These are phyloP conservation scores for Agriopis marginaria DNA, from an alignment of 2,888 invertebrate genomes.

Conservation along the genomic window DNA sequence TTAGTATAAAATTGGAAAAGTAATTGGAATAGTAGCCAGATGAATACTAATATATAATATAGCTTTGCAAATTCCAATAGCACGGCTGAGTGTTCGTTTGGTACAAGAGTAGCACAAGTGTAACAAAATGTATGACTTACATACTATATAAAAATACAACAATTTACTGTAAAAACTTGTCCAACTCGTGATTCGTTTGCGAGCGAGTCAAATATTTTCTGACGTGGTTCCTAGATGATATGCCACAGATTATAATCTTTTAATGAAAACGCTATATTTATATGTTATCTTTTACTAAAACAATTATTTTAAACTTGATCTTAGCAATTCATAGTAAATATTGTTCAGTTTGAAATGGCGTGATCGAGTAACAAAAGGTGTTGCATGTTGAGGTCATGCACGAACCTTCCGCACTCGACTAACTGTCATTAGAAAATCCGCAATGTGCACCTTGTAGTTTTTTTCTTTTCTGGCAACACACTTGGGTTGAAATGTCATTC, in stretches of 20 bases:
- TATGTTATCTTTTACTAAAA: background rate
- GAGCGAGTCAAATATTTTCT: conserved; percentile 56
- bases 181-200: conserved; percentile 51
- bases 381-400: background rate
- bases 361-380: background rate
- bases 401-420: no score
- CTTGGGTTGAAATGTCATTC: no score
- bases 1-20: no score
- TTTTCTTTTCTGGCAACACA: no score
- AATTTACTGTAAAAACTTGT: conserved; percentile 64
- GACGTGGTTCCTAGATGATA: conserved; percentile 76
- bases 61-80: no score
- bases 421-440: no score
- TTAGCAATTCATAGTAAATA: no score
- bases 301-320: no score
- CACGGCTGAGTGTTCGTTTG: background rate
- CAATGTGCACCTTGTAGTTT: no score
- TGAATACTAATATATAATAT: no score
- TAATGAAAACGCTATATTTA: conserved; percentile 62
- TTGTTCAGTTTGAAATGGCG: background rate
- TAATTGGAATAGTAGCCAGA: background rate
- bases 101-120: conserved; percentile 42
- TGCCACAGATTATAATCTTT: conserved; percentile 74
- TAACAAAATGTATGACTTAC: conserved; percentile 70
- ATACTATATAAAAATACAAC: conserved; percentile 83